Evolutionary conservation across 35 echinoderm and acorn worm genomes (phyloP), one percentile per base, ranked within the genome.

Genomic region (Apostichopus parvimensis): DNA sequence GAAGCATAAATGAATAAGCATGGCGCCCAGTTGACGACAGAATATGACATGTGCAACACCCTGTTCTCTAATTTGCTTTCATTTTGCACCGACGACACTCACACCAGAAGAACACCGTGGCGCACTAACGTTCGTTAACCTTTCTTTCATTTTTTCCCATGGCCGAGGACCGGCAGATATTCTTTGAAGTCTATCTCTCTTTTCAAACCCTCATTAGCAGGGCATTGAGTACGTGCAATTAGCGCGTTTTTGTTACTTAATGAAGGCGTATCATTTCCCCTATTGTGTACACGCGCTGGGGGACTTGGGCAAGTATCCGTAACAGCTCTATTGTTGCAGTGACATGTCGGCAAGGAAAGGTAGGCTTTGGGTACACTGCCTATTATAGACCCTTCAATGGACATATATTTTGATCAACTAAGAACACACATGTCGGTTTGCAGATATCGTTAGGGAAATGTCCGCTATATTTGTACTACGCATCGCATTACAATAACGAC

Each of bases 201-300:
- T 82, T 82, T 20, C 52, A 55, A 82, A 53, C 79, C 52, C 22
- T 82, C 79, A 82, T 82, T 82, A 82, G 79, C 55, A 18, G 8
- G 79, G 34, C 55, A 82, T 82, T 82, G 52, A 82, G 79, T 45
- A 82, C 79, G 52, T 82, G 79, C 79, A 82, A 82, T 82, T 82
- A 82, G 79, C 79, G 79, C 34, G 13, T 54, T 82, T 82, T 82
- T 82, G 79, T 82, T 82, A 82, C 79, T 82, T 82, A 82, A 82
- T 82, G 79, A 82, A 82, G 79, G 79, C 79, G 9, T 82, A 82
- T 82, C 79, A 56, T 56, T 54, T 82, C 55, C 17, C 52, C 79
- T 82, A 82, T 82, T 82, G 79, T 82, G 79, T 82, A 82, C 79
- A 82, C 79, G 79, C 79, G 79, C 79, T 82, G 79, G 79, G 79